phyloP scores from a whole-genome alignment of 2,888 invertebrate genomes.

The Molorchus minor region DNA sequence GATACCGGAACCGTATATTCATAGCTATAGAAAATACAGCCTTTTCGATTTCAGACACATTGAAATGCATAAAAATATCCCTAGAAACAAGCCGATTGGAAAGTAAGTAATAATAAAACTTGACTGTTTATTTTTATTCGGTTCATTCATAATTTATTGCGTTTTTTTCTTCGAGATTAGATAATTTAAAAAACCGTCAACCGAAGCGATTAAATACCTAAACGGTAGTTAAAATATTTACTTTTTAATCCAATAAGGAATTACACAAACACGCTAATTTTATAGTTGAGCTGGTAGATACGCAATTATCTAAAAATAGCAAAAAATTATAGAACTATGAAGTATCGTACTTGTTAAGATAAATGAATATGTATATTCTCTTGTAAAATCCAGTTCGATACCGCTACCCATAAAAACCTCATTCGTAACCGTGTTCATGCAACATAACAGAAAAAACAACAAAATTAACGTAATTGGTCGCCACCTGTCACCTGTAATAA shows the following conservation, averaged over 20 bases:
- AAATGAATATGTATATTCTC: not conserved
- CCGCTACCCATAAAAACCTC: too few species aligned
- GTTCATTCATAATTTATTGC: too few species aligned
- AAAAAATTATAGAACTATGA: not conserved
- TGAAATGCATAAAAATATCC: too few species aligned
- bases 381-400: constrained; percentile 4
- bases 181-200: not conserved
- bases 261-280: not conserved
- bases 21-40: too few species aligned
- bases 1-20: too few species aligned
- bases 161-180: not conserved
- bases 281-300: not conserved
- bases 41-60: too few species aligned
- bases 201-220: not conserved
- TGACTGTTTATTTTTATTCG: too few species aligned
- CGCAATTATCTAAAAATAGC: not conserved
- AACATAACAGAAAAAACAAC: not conserved
- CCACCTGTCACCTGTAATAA: too few species aligned
- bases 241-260: not conserved
- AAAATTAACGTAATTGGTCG: too few species aligned
- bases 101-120: too few species aligned
- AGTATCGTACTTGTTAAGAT: too few species aligned
- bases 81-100: too few species aligned
- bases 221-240: not conserved
- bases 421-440: not conserved